Evolutionary conservation across 2,113 vertebrate species (phyloP).

Genomic region (Condylura cristata): DNA sequence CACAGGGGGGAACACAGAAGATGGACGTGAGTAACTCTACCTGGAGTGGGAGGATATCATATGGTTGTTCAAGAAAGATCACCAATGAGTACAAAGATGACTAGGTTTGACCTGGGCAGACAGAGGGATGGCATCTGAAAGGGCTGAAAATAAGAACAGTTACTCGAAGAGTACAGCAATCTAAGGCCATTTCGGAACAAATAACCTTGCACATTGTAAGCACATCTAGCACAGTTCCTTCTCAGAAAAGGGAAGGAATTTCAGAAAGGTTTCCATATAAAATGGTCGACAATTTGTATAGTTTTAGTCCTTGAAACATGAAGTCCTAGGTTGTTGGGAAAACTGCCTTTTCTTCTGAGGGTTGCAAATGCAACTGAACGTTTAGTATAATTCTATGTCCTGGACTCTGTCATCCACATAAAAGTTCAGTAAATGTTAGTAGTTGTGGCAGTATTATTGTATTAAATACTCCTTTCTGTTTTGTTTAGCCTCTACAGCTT

Average conservation of each 20-base stretch:
- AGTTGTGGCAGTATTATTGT: background rate
- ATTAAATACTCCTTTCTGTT: constrained; percentile 57
- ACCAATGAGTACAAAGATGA: background rate
- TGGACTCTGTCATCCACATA: background rate
- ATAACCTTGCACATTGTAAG: background rate
- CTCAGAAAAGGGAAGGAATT: constrained; percentile 17
- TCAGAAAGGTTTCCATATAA: constrained; percentile 38
- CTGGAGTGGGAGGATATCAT: background rate
- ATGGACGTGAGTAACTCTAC: background rate
- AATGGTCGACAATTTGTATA: background rate
- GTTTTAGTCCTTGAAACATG: constrained; percentile 34
- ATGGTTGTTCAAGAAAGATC: background rate
- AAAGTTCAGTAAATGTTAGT: constrained; percentile 39
- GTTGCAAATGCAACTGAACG: background rate
- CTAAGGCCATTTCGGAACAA: background rate
- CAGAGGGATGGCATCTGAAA: background rate
- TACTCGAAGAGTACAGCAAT: background rate
- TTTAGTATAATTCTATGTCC: background rate
- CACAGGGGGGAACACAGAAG: background rate
- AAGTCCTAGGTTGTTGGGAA: background rate
- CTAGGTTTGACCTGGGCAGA: background rate
- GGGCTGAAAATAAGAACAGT: background rate
- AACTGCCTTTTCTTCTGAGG: background rate
- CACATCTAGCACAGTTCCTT: background rate
- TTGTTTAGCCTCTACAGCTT: constrained; percentile 94